Base-by-base conservation (phyloP, 2,113 vertebrate genomes). In the Neolamprologus tretocephalus region DNA sequence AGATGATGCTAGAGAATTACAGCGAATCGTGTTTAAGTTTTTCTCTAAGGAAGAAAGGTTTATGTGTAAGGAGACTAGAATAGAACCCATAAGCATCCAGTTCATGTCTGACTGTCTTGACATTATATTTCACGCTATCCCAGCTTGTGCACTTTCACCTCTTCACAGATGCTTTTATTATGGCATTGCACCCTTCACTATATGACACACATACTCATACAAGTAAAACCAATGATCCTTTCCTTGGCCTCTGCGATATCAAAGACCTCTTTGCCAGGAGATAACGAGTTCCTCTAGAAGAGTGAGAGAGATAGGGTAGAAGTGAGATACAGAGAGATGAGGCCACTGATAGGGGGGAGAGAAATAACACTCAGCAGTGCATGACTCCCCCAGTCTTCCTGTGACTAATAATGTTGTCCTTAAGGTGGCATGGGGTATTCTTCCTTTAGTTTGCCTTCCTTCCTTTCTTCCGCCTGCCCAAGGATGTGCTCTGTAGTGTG, bases 351-450 rank as follows among this genome's bases (percentile, higher is more conserved):
- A 83, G 35, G 16, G 54, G 45, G 73, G 47, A 87, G 84, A 87
- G 83, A 86, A 91, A 91, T 89, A 92, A 91, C 82, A 91, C 37
- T 85, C 78, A 75, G 84, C 80, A 26, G 84, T 88, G 82, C 81
- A 86, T 89, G 86, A 90, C 90, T 89, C 66, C 78, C 51, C 63
- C 31, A 73, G 31, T 80, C 84, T 87, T 57, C 92, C 89, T 91
- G 42, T 94, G 91, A 94, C 91, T 93, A 93, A 95, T 94, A 94
- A 92, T 92, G 90, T 88, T 96, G 90, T 95, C 92, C 86, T 91
- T 93, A 91, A 88, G 89, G 82, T 89, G 90, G 84, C 80, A 90
- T 81, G 85, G 42, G 35, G 68, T 89, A 71, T 89, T 89, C 86
- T 57, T 90, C 51, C 80, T 79, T 88, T 47, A 83, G 83, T 82